Base-by-base conservation (phyloP, 2,797 vertebrate genomes). In the Paedocypris micromegethes region DNA sequence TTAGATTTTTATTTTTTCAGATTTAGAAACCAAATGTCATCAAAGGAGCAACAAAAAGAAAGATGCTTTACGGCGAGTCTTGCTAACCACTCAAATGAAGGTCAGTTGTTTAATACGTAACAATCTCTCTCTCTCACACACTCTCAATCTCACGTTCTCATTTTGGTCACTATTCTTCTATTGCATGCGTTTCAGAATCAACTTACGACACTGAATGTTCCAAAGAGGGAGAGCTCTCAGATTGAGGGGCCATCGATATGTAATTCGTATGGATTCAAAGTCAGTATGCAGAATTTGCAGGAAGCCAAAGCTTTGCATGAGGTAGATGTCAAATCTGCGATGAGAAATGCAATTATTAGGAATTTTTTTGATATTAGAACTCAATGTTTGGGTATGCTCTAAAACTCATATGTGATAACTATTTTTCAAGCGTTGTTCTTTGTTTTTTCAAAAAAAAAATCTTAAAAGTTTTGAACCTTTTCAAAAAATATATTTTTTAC, bases 281-380 rank as follows among this genome's bases (percentile, higher is more conserved):
- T 98, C 85, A 96, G 93, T 81, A 87, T 95, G 87, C 94, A 98
- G 84, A 97, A 99, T 76, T 87, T 99, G 54, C 91, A 95, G 83
- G 95, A 99, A 49, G 96, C 97, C 78, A 98, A 98, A 87, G 91
- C 94, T 72, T 90, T 99, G 80, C 97, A 99, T 65, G 96, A 98
- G 96, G 97, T 99, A 87, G 88, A 68, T 55, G 23, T 23, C 23
- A 23, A 23, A 23, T 23, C 23, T 23, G 23, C 23, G 23, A 23
- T 23, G 23, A 23, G 23, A 23, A 23, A 23, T 23, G 23, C 23
- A 23, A 23, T 23, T 23, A 23, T 23, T 23, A 23, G 23, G 23
- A 23, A 23, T 23, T 23, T 1, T 23, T 23, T 23, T 23, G 23
- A 23, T 23, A 23, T 23, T 23, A 23, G 23, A 23, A 23, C 23